Evolutionary conservation across 2,888 invertebrate species (phyloP), one percentile per base, ranked within the genome.

Genomic region (Tachina fera): DNA sequence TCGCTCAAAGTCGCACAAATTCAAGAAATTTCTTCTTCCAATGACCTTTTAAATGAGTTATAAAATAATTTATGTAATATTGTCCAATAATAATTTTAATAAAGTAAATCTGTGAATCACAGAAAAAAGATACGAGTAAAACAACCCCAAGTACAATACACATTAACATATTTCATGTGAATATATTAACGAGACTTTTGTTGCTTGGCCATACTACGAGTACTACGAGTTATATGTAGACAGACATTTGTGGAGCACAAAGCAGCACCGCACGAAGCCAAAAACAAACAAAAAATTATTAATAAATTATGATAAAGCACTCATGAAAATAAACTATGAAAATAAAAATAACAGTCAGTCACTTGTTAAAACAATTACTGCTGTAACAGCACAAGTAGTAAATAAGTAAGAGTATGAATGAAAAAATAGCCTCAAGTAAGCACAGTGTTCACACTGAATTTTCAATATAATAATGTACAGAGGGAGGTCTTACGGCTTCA

Each of bases 121-220:
- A 63, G 11, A 65, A 10, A 60, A 65, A 10, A 60, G 14, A 31
- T 16, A 43, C 56, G 4, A 22, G 3, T 3, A 2, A 31, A 80
- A 14, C 9, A 43, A 60, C 39, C 2, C 9, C 41, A 75, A 68
- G 51, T 61, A 68, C 45, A 53, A 67, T 16, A 75, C 14, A 82
- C 70, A 78, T 85, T 85, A 70, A 75, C 74, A 85, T 74, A 81
- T 84, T 84, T 77, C 14, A 60, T 58, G 43, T 63, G 78, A 78
- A 74, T 63, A 74, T 45, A 72, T 85, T 70, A 58, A 58, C 45
- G 14, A 70, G 63, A 60, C 51, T 58, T 43, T 43, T 19, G 19
- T 63, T 56, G 39, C n/a, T 71, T n/a, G n/a, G n/a, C n/a, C 31
- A 71, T 53, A 68, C n/a, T 47, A 68, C 1, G 60, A 13, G n/a